Evolutionary conservation across 2,113 vertebrate genomes (phyloP), one percentile per base, ranked within the genome.

Genomic region (Poeciliopsis turrubarensis): DNA sequence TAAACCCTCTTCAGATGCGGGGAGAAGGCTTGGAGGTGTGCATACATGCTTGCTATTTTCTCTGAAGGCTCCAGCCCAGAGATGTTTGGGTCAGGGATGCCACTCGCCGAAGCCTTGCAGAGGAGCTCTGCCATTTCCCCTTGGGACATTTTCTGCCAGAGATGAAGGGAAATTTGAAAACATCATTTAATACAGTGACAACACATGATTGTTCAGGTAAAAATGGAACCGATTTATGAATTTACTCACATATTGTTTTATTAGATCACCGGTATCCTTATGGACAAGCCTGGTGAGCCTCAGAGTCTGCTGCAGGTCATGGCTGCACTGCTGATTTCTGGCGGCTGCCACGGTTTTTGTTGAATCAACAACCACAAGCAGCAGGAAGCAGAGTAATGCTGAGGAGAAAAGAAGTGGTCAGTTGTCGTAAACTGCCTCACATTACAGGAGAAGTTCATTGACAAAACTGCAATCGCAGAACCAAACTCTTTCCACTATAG

Each of bases 161-260:
- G 60, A n/a, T 73, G 0, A 1, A 63, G 0, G 29, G 17, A 37
- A 32, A n/a, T 8, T 63, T 1, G 11, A 11, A 22, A 73, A 17
- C 1, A 15, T 25, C 10, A 64, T 64, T 5, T 65, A 72, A 7
- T 9, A 14, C 27, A 41, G 30, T 66, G 26, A 37, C 72, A 82
- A 19, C 70, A 77, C 66, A 44, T 25, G 31, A 41, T 10, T 57
- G 57, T 51, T 70, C 22, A 61, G 74, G 6, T 34, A 30, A 67
- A 37, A 54, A 73, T 5, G 17, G 64, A 65, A 30, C 69, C 54
- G 25, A 61, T 86, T 66, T 41, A 32, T 32, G 32, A 25, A 19
- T 74, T 34, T 62, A 93, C 94, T 94, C 81, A 95, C 94, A 70
- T 94, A 95, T 87, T 44, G 89, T 85, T 86, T 87, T 82, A 94